Evolutionary conservation across 1,140 invertebrate species (phyloP).

Genomic region (Triops cancriformis): DNA sequence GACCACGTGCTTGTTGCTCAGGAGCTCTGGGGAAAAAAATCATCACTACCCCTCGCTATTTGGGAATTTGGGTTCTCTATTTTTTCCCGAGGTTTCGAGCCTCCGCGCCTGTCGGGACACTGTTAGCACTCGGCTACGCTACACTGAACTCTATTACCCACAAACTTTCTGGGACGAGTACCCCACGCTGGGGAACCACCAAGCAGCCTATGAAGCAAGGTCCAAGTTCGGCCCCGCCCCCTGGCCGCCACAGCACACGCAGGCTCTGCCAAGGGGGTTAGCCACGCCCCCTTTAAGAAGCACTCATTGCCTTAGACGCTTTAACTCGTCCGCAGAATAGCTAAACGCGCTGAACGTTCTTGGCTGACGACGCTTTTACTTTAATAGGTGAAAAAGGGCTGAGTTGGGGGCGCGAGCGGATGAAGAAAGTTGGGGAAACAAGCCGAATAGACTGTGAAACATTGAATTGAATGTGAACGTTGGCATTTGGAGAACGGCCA

Average conservation of each 20-base stretch:
- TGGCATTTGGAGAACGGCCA: too few relatives aligned
- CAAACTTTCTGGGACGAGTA: not conserved
- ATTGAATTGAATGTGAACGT: too few relatives aligned
- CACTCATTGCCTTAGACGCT: not conserved
- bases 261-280: not conserved
- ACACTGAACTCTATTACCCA: not conserved
- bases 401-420: too few relatives aligned
- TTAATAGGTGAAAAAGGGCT: too few relatives aligned
- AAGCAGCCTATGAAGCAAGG: not conserved
- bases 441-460: too few relatives aligned
- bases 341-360: too few relatives aligned
- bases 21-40: too few relatives aligned
- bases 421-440: too few relatives aligned
- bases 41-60: too few relatives aligned
- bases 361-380: too few relatives aligned
- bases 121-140: not conserved
- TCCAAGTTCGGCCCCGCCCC: not conserved
- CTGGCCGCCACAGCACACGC: not conserved
- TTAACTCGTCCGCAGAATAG: not conserved
- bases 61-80: too few relatives aligned
- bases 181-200: not conserved
- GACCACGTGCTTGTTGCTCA: too few relatives aligned
- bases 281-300: not conserved
- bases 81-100: not conserved
- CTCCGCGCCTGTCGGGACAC: constrained; percentile 2